Evolutionary conservation across 2,113 vertebrate genomes (phyloP).

Genomic region (Picathartes gymnocephalus): DNA sequence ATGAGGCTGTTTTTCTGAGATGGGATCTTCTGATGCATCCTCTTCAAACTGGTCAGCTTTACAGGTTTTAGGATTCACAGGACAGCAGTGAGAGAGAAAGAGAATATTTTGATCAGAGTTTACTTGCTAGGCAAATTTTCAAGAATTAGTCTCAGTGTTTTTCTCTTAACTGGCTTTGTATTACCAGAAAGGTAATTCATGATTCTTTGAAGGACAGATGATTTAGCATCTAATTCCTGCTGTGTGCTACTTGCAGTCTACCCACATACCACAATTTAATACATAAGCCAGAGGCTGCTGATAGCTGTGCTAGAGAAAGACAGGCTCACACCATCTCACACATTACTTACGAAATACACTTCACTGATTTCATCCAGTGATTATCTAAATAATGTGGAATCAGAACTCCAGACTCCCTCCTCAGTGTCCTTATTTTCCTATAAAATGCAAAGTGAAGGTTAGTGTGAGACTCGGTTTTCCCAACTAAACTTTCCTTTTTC

Average conservation of each 20-base stretch:
- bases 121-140: neutral
- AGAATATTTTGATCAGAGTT: neutral
- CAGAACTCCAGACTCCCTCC: neutral
- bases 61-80: neutral
- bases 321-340: neutral
- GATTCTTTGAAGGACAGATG: neutral
- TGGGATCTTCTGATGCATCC: neutral
- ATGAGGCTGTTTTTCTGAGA: neutral
- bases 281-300: neutral
- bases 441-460: neutral
- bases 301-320: neutral
- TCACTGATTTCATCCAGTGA: neutral
- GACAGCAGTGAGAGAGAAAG: neutral
- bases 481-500: neutral
- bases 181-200: neutral
- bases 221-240: neutral
- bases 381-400: neutral
- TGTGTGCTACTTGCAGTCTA: neutral
- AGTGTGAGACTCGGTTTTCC: accelerated
- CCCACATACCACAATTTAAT: neutral
- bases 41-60: neutral
- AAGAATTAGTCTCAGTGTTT: neutral
- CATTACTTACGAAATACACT: neutral
- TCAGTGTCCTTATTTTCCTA: neutral
- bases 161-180: neutral